Percentiles rank a stretch among this genome's conserved stretches.
Evolutionary conservation across 92 coral and sea anemone genomes (phyloP).

Genomic region (Epizoanthus illoricatus): DNA sequence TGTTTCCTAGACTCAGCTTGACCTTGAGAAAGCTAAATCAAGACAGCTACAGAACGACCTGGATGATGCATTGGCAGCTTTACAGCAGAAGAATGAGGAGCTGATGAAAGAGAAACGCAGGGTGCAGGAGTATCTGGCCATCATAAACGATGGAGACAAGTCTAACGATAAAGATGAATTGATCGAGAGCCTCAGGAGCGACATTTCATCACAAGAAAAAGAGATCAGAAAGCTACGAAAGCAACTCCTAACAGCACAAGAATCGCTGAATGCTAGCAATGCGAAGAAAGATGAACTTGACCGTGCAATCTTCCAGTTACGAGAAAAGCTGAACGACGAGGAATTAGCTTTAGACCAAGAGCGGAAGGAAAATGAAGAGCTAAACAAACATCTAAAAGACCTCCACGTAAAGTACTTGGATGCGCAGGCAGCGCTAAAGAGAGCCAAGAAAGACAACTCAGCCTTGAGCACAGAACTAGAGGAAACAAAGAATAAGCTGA

Average conservation of each 20-base stretch:
- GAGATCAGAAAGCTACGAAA: constrained; percentile 71
- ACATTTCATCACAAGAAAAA: constrained; percentile 66
- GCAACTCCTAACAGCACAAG: constrained; percentile 59
- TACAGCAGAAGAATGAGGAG: constrained; percentile 69
- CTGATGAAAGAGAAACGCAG: constrained; percentile 68
- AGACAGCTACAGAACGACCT: constrained; percentile 69
- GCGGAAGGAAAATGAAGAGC: constrained; percentile 60
- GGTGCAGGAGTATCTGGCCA: constrained; percentile 71
- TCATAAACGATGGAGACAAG: constrained; percentile 69
- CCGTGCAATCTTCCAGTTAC: constrained; percentile 58
- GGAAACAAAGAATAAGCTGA: constrained; percentile 58
- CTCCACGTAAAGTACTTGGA: constrained; percentile 64
- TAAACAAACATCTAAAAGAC: constrained; percentile 66
- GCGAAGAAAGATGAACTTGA: constrained; percentile 56
- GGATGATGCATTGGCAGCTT: constrained; percentile 64
- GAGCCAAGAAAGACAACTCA: constrained; percentile 62
- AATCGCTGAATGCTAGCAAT: constrained; percentile 51
- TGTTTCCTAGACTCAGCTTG: constrained; percentile 45
- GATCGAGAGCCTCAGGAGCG: constrained; percentile 70
- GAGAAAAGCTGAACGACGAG: constrained; percentile 65
- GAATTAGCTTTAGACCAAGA: constrained; percentile 58
- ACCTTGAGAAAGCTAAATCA: constrained; percentile 61
- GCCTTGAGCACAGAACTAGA: constrained; percentile 56
- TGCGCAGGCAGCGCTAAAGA: constrained; percentile 47
- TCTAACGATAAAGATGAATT: constrained; percentile 73